A percentile compares a stretch with the other conserved stretches of the same genome.
phyloP scores from a whole-genome alignment of 2,888 invertebrate species.

The Empis livida region DNA sequence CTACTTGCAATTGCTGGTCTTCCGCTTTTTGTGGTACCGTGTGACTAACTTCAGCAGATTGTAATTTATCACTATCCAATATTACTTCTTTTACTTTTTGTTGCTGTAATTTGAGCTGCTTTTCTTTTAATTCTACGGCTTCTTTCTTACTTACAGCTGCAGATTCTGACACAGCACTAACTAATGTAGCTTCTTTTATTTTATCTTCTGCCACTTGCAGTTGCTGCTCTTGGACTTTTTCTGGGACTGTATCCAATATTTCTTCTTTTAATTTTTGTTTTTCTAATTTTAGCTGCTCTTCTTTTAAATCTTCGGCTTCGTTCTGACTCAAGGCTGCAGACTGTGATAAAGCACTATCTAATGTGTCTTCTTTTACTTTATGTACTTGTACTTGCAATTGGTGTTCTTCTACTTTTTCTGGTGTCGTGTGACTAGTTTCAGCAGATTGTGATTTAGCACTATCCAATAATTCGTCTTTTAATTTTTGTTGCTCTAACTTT shows the following conservation, averaged over 20 bases:
- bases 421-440: neutral
- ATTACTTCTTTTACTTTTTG: neutral
- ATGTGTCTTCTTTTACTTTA: neutral
- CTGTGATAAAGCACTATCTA: too few species aligned
- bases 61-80: neutral
- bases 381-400: neutral
- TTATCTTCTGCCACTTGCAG: too few species aligned
- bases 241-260: neutral
- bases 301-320: neutral
- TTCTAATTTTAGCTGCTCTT: neutral
- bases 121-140: neutral
- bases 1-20: constrained; percentile 1
- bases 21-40: neutral
- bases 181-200: too few species aligned
- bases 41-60: neutral
- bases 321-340: neutral
- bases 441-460: neutral
- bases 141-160: neutral
- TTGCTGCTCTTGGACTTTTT: too few species aligned
- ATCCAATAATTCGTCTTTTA: too few species aligned
- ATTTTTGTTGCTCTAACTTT: too few species aligned
- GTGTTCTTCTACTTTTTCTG: neutral
- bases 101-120: neutral
- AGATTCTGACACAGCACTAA: neutral
- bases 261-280: neutral